These are phyloP conservation scores for Horisme vitalbata DNA, from an alignment of 2,888 invertebrate genomes.

Conservation along the genomic window DNA sequence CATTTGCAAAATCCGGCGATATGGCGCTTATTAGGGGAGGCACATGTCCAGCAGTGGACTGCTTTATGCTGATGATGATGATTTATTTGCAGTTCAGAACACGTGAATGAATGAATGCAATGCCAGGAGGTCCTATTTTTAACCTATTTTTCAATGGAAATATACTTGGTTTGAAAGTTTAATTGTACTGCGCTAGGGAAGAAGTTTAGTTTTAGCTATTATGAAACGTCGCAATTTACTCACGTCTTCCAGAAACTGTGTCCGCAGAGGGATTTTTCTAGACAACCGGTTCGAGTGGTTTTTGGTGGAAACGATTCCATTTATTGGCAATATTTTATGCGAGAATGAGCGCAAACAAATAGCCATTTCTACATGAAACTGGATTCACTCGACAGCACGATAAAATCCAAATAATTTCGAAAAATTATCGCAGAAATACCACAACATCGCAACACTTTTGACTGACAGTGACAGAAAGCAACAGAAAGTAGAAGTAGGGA, in stretches of 20 bases:
- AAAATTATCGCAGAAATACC: constrained; percentile 54
- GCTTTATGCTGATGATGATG: too few relatives aligned
- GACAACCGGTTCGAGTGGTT: constrained; percentile 77
- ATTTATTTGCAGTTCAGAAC: constrained; percentile 29
- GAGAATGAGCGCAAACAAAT: constrained; percentile 81
- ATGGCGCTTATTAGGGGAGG: too few relatives aligned
- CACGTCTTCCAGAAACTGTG: constrained; percentile 82
- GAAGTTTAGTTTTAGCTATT: too few relatives aligned
- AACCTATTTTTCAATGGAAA: too few relatives aligned
- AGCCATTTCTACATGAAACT: constrained; percentile 73
- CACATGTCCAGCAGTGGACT: too few relatives aligned
- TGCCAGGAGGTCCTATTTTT: too few relatives aligned
- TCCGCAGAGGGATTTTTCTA: constrained; percentile 72
- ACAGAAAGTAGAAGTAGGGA: constrained; percentile 29
- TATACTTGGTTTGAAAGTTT: constrained; percentile 4
- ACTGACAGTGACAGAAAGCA: constrained; percentile 31
- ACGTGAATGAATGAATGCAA: constrained; percentile 42
- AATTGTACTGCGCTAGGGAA: too few relatives aligned
- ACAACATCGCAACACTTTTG: constrained; percentile 53
- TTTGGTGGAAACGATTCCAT: constrained; percentile 78
- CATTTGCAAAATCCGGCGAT: too few relatives aligned
- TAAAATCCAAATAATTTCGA: constrained; percentile 48
- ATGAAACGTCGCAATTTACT: constrained; percentile 43
- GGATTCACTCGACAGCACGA: constrained; percentile 41
- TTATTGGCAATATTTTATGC: constrained; percentile 79